phyloP scores from a whole-genome alignment of 2,888 invertebrate genomes.

The Oscheius sp. region DNA sequence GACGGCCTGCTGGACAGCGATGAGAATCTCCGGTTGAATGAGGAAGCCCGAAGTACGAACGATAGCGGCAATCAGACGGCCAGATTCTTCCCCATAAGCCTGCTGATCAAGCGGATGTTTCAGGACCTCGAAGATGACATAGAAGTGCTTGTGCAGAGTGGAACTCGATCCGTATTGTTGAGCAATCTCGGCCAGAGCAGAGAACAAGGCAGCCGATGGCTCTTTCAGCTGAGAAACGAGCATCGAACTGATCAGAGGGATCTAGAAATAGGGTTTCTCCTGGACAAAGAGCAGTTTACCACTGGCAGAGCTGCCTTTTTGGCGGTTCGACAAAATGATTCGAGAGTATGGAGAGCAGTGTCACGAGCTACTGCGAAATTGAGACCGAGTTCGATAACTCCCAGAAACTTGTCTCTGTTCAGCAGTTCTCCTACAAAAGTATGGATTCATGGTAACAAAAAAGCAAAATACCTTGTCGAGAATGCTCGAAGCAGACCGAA shows the following conservation, averaged over 20 bases:
- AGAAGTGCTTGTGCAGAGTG: slow-evolving; percentile 50
- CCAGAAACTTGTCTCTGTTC: slow-evolving; percentile 17
- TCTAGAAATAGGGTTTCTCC: slow-evolving; percentile 26
- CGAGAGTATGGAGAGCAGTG: background rate
- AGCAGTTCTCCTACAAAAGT: slow-evolving; percentile 22
- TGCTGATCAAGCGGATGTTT: slow-evolving; percentile 42
- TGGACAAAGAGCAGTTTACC: background rate
- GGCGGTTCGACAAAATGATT: background rate
- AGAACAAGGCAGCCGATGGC: slow-evolving; percentile 41
- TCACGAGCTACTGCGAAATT: background rate
- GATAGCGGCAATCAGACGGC: slow-evolving; percentile 39
- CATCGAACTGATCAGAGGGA: slow-evolving; percentile 43
- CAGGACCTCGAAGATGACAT: slow-evolving; percentile 47
- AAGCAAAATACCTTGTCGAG: background rate
- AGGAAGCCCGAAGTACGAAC: slow-evolving; percentile 39
- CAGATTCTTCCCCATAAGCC: slow-evolving; percentile 40
- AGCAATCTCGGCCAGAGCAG: slow-evolving; percentile 43
- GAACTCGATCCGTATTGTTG: slow-evolving; percentile 43
- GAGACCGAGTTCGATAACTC: slow-evolving; percentile 25
- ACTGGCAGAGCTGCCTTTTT: slow-evolving; percentile 16
- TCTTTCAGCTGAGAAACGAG: slow-evolving; percentile 42
- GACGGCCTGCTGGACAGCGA: slow-evolving; percentile 45
- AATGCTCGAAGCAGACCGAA: background rate
- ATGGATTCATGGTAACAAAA: background rate
- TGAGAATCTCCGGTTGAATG: slow-evolving; percentile 49